phyloP scores from a whole-genome alignment of 1,140 invertebrate species.

The Drosophila ficusphila region DNA sequence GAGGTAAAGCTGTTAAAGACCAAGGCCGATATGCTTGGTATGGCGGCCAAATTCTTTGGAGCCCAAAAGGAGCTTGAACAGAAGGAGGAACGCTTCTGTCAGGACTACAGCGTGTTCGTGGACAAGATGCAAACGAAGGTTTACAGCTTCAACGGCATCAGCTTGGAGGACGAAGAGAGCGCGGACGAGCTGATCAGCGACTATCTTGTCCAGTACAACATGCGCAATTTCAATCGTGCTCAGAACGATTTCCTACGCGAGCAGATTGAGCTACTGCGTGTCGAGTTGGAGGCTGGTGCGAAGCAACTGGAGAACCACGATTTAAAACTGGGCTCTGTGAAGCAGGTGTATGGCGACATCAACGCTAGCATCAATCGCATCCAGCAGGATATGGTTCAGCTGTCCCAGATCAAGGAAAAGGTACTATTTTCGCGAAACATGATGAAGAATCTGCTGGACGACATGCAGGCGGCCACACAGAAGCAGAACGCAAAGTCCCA shows the following conservation, averaged over 20 bases:
- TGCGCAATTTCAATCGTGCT: conserved; percentile 58
- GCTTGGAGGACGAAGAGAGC: conserved; percentile 28
- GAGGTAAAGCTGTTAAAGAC: conserved; percentile 72
- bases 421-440: conserved; percentile 75
- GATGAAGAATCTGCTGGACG: conserved; percentile 65
- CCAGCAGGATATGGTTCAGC: conserved; percentile 73
- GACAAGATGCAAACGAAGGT: conserved; percentile 68
- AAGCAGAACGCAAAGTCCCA: conserved; percentile 60
- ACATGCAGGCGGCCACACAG: conserved; percentile 55
- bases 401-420: conserved; percentile 80
- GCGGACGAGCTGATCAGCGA: conserved; percentile 71
- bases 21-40: conserved; percentile 59
- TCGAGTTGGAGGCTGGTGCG: conserved; percentile 50
- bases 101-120: conserved; percentile 55
- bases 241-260: conserved; percentile 66
- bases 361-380: conserved; percentile 69
- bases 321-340: conserved; percentile 65
- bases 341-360: conserved; percentile 69
- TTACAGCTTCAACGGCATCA: conserved; percentile 60
- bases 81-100: conserved; percentile 58
- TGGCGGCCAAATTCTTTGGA: conserved; percentile 56
- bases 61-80: conserved; percentile 52
- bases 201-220: conserved; percentile 72
- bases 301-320: conserved; percentile 72
- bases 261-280: conserved; percentile 66